These are phyloP conservation scores for Trichogramma dendrolimi DNA, from an alignment of 2,888 invertebrate species.

Conservation along the genomic window DNA sequence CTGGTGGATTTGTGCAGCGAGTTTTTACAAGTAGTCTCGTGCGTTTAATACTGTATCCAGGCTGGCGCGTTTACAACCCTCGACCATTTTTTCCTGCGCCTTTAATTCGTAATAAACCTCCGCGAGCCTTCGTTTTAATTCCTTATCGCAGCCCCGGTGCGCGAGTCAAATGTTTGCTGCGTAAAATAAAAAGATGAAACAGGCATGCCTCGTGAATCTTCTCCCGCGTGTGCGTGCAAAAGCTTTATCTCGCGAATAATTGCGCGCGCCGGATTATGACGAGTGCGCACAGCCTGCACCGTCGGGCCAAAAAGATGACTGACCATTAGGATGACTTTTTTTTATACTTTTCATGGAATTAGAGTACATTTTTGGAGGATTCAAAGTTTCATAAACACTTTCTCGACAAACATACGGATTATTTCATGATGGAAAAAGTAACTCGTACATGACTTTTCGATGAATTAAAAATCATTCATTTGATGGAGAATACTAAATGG, in stretches of 20 bases:
- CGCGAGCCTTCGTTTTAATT: conserved; percentile 38
- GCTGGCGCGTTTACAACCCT: conserved; percentile 9
- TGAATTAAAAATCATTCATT: too few relatives aligned
- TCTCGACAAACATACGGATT: too few relatives aligned
- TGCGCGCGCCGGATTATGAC: conserved; percentile 11
- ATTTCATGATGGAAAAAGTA: too few relatives aligned
- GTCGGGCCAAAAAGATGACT: not conserved
- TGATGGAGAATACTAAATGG: too few relatives aligned
- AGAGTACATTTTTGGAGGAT: too few relatives aligned
- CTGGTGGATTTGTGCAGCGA: not conserved
- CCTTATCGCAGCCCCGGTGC: conserved; percentile 31
- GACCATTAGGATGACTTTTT: too few relatives aligned
- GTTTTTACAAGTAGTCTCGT: conserved; percentile 11
- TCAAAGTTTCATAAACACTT: too few relatives aligned
- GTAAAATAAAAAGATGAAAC: not conserved
- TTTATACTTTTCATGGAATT: too few relatives aligned
- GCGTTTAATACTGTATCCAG: too few relatives aligned
- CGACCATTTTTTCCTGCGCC: conserved; percentile 23
- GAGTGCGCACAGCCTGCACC: not conserved
- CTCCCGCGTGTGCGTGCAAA: not conserved
- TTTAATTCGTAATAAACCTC: conserved; percentile 43
- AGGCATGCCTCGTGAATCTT: conserved; percentile 15
- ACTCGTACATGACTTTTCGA: too few relatives aligned
- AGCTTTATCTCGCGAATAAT: conserved; percentile 17
- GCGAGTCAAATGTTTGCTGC: conserved; percentile 13